A percentile compares a stretch with the other conserved stretches of the same genome.
These are phyloP conservation scores for Telmatherina bonti DNA, from an alignment of 2,797 vertebrate genomes.

Conservation along the genomic window DNA sequence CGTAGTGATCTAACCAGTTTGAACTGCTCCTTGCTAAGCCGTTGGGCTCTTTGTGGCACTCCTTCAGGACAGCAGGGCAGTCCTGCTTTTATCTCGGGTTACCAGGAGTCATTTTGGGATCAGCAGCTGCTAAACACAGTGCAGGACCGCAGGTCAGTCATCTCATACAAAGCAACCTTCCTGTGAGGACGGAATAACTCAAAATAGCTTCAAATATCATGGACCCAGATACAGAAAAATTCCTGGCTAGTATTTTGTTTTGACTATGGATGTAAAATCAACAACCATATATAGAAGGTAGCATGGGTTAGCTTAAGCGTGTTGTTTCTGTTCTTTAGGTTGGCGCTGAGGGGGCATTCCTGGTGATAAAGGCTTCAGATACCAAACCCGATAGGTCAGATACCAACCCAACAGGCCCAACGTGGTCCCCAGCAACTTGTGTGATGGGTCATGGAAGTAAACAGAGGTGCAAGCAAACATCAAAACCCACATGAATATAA, in stretches of 20 bases:
- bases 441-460: conserved; percentile 90
- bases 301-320: conserved; percentile 43
- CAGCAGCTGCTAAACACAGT: conserved; percentile 67
- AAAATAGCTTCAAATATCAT: conserved; percentile 55
- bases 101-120: conserved; percentile 68
- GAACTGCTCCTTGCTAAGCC: not conserved
- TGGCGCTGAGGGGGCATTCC: conserved; percentile 85
- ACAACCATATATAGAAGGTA: not conserved
- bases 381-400: conserved; percentile 90
- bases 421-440: conserved; percentile 89
- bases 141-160: conserved; percentile 26
- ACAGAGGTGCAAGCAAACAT: conserved; percentile 94
- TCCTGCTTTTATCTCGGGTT: conserved; percentile 65
- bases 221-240: conserved; percentile 45
- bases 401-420: conserved; percentile 90
- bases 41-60: not conserved
- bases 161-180: conserved; percentile 48
- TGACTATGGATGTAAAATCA: conserved; percentile 7
- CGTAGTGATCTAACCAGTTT: too few relatives aligned
- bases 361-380: conserved; percentile 88
- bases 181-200: conserved; percentile 51
- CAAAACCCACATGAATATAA: conserved; percentile 89
- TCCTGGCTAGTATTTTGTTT: conserved; percentile 31
- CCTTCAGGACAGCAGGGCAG: conserved; percentile 22
- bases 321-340: conserved; percentile 66